Evolutionary conservation across 2,113 vertebrate species (phyloP).

Genomic region (Mustelus asterias): DNA sequence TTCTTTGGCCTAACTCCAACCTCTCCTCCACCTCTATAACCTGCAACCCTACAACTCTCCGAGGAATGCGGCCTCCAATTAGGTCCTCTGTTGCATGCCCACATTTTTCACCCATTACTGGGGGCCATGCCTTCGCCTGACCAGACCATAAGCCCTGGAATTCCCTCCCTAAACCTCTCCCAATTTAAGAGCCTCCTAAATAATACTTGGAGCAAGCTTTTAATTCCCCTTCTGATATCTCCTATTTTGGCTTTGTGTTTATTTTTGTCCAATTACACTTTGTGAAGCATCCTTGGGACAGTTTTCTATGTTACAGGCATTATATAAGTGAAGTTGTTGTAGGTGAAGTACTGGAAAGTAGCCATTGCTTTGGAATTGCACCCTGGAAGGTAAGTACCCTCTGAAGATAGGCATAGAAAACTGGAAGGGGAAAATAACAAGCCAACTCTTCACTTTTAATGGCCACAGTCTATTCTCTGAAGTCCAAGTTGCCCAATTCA

Average conservation of each 20-base stretch:
- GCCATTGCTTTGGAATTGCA: neutral
- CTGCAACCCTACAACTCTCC: too few species aligned
- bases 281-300: neutral
- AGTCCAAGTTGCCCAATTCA: neutral
- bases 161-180: neutral
- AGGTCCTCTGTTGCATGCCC: neutral
- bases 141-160: too few species aligned
- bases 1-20: neutral
- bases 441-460: neutral
- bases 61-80: too few species aligned
- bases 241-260: neutral
- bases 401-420: neutral
- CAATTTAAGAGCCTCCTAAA: neutral
- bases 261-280: neutral
- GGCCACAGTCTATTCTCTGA: neutral
- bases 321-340: neutral
- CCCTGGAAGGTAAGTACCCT: neutral
- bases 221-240: neutral
- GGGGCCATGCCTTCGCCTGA: neutral
- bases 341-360: neutral
- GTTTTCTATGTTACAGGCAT: neutral
- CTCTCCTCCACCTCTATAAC: too few species aligned
- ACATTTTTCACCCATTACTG: neutral
- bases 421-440: neutral
- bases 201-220: neutral